Conservation (phyloP, 2,888 invertebrate species). For the Apotomis betuletana region DNA sequence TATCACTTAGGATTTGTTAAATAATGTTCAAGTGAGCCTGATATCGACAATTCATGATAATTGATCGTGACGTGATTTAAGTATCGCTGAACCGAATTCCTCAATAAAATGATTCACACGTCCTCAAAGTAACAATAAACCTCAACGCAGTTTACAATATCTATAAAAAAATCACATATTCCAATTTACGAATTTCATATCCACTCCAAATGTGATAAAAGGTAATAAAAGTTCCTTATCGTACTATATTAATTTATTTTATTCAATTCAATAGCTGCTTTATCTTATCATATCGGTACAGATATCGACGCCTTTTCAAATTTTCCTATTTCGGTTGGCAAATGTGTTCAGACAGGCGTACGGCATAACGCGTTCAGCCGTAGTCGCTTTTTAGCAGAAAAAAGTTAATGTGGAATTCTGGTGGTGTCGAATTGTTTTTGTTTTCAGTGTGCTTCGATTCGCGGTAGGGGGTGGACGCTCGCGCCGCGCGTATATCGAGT, state of each 20-base stretch:
- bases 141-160: too few relatives aligned
- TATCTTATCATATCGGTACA: slow-evolving; percentile 38
- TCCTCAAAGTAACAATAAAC: neutral
- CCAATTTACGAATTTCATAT: slow-evolving; percentile 46
- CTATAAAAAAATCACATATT: slow-evolving; percentile 37
- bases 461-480: slow-evolving; percentile 25
- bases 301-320: slow-evolving; percentile 32
- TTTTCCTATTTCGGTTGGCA: slow-evolving; percentile 34
- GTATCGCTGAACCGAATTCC: neutral
- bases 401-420: slow-evolving; percentile 25
- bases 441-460: slow-evolving; percentile 34
- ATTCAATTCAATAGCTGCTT: slow-evolving; percentile 66
- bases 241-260: slow-evolving; percentile 67
- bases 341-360: slow-evolving; percentile 17
- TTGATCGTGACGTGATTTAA: slow-evolving; percentile 1
- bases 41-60: slow-evolving; percentile 19
- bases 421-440: slow-evolving; percentile 31
- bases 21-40: slow-evolving; percentile 17
- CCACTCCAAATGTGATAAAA: slow-evolving; percentile 59
- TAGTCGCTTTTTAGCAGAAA: neutral
- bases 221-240: slow-evolving; percentile 63
- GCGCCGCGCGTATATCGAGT: slow-evolving; percentile 15
- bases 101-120: slow-evolving; percentile 10
- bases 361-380: slow-evolving; percentile 10
- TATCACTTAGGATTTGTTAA: slow-evolving; percentile 26